Base-by-base conservation (phyloP, 2,113 vertebrate species). In the Cebus imitator region DNA sequence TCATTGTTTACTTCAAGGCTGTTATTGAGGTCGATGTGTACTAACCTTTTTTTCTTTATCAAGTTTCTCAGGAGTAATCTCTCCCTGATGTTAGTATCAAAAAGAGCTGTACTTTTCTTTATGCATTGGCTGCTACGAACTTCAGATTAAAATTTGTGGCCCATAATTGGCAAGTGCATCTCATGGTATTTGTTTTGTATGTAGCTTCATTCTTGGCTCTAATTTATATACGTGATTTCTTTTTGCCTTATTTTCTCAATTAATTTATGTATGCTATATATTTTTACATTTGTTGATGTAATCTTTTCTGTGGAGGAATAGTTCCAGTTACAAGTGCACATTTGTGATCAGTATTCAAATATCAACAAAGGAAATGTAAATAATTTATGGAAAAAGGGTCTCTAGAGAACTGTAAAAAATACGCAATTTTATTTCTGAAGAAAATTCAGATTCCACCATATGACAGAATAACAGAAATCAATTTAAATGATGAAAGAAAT, bases 351-450 rank as follows among this genome's bases (percentile, higher is more conserved):
- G 55, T 95, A 97, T 96, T 97, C 68, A 97, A 95, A 52, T 66
- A 37, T 97, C 72, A 93, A 50, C 73, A 97, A 96, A 96, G 30
- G 21, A 89, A 94, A 35, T 92, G 66, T 64, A 92, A 57, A 72
- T 86, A 98, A 89, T 92, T 98, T 83, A 95, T 66, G 88, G 95
- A 93, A 97, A 95, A 79, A 64, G 61, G 52, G 95, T 95, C 96
- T 96, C 17, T 84, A 0, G 37, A 18, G 0, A 27, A 32, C 32
- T 79, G 0, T 52, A 48, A 83, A 52, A 76, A 89, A 83, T 85
- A 97, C 83, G 92, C 75, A 55, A 94, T 27, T 48, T 89, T 89
- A 85, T 13, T 96, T 96, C 81, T 94, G 87, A 86, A 72, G 52
- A 40, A 83, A 52, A 48, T 95, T 97, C 45, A 84, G 3, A 89